These are phyloP conservation scores for Scaptomyza tumidula DNA, from an alignment of 2,888 invertebrate species.

Conservation along the genomic window DNA sequence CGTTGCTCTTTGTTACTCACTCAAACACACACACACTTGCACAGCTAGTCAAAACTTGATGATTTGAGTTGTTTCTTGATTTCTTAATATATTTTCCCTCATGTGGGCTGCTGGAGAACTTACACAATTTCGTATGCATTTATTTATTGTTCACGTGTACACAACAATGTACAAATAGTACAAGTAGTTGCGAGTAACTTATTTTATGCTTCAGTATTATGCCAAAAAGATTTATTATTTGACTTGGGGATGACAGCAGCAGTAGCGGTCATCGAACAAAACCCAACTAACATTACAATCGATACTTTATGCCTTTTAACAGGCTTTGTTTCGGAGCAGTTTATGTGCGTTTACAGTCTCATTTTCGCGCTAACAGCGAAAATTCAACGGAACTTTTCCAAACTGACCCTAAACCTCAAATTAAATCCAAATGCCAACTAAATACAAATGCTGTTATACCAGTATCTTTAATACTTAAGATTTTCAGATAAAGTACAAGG, in stretches of 20 bases:
- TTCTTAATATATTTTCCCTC: conserved; percentile 1
- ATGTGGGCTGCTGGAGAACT: conserved; percentile 25
- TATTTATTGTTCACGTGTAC: conserved; percentile 15
- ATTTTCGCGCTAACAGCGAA: conserved; percentile 8
- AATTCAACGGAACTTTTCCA: neutral
- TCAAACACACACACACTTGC: conserved; percentile 2
- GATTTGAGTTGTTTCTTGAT: conserved; percentile 27
- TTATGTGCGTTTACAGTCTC: conserved; percentile 2
- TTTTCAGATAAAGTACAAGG: conserved; percentile 23
- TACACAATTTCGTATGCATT: conserved; percentile 56
- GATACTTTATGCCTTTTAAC: conserved; percentile 18
- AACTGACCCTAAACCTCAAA: neutral
- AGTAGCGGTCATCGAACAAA: conserved; percentile 4
- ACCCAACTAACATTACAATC: conserved; percentile 4
- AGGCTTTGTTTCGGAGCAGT: neutral
- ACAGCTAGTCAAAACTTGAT: conserved; percentile 14
- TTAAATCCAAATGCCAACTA: neutral
- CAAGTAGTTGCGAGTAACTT: conserved; percentile 3
- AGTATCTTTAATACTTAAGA: conserved; percentile 27
- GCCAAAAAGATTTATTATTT: conserved; percentile 37
- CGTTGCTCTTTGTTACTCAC: conserved; percentile 50
- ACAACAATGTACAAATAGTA: neutral
- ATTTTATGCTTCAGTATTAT: conserved; percentile 33
- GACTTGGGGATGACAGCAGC: conserved; percentile 33
- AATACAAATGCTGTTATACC: conserved; percentile 23